Conservation (phyloP, 1,140 invertebrate genomes). For the Zaprionus lachaisei region DNA sequence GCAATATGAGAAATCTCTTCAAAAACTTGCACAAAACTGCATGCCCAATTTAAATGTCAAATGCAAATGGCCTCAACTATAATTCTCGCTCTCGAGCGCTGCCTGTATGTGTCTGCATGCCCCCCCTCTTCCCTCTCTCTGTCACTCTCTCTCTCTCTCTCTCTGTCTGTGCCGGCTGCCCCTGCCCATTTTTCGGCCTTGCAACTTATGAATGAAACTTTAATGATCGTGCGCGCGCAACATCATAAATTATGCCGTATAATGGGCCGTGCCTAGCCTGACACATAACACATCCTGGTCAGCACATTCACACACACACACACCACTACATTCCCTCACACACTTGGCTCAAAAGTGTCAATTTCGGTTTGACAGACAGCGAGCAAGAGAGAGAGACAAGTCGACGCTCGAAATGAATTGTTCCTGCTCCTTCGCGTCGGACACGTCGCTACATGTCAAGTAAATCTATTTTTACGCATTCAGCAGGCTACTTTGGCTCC, state of each 20-base stretch:
- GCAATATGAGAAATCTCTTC: constrained; percentile 51
- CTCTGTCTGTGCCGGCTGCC: neutral
- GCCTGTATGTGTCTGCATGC: neutral
- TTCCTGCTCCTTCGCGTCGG: constrained; percentile 39
- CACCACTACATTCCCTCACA: neutral
- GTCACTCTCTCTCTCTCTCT: too few species aligned
- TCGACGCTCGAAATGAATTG: constrained; percentile 43
- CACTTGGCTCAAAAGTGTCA: constrained; percentile 42
- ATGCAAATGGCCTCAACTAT: constrained; percentile 52
- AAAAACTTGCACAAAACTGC: constrained; percentile 54
- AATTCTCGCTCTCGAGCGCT: constrained; percentile 29
- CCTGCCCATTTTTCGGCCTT: neutral
- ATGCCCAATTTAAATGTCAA: constrained; percentile 56
- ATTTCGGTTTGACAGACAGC: constrained; percentile 46
- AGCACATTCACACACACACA: constrained; percentile 3
- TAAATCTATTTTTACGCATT: constrained; percentile 48
- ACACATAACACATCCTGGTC: constrained; percentile 37
- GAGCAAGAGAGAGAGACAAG: neutral
- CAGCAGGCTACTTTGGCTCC: constrained; percentile 14
- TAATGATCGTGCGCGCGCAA: constrained; percentile 49
- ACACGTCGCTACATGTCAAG: constrained; percentile 23
- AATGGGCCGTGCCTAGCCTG: constrained; percentile 38
- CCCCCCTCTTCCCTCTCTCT: neutral
- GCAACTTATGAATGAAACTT: constrained; percentile 43
- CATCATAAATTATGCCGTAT: constrained; percentile 44